Base-by-base conservation (phyloP, 2,113 vertebrate genomes). In the Corvus cornix region DNA sequence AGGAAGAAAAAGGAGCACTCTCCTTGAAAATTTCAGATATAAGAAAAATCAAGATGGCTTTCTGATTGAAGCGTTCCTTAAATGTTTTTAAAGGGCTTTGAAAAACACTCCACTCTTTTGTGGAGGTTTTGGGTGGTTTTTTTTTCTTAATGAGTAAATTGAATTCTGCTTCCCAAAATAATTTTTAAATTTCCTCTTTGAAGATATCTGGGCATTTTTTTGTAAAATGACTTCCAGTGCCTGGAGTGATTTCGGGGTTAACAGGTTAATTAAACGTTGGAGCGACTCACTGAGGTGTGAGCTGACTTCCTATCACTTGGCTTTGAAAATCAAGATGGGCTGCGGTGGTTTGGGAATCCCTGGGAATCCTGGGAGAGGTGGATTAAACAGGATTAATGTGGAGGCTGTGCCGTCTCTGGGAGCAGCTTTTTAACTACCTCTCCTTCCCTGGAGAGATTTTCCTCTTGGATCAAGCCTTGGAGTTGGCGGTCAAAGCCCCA, bases 231-330 rank as follows among this genome's bases (percentile, higher is more conserved):
- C 63, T 94, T 86, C 63, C 49, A 49, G n/a, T 88, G 89, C 84
- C 92, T 86, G 44, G 24, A 89, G 84, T 66, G 76, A 58, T 94
- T 95, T 59, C 13, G 15, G 64, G 87, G 87, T 90, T 81, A 95
- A 51, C 69, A 89, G 90, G 91, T 95, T 91, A 94, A 95, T 96
- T 91, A 93, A 96, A 93, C 6, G 6, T 63, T 83, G 90, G 72
- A 94, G 87, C 55, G 69, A 69, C 39, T 93, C 66, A 22, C 72
- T 58, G 83, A 94, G 67, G 58, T 93, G 77, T 95, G 85, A 93
- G 79, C 64, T 93, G 89, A 76, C 46, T 92, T 84, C 37, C 53
- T 81, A 24, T 58, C 3, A 2, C 35, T 74, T 62, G 55, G 27
- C 5, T 76, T 67, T 91, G 84, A 84, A 81, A 83, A 74, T 77